Evolutionary conservation across 2,113 vertebrate species (phyloP).

Genomic region (Isichthys henryi): DNA sequence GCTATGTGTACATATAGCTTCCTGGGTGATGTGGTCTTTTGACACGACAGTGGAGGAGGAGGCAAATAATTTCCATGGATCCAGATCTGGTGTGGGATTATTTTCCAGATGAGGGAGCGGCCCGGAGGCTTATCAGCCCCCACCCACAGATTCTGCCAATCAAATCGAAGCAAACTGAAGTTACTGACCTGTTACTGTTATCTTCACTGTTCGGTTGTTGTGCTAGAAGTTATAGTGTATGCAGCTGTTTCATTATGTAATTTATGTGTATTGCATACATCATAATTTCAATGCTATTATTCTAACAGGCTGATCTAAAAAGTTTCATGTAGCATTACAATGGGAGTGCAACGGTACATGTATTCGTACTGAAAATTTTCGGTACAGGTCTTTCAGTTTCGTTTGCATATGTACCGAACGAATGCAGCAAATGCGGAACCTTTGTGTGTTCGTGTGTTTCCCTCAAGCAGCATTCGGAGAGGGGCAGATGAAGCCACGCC

Average conservation of each 20-base stretch:
- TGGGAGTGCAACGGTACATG: too few relatives aligned
- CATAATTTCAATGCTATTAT: not conserved
- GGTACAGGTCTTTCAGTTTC: too few relatives aligned
- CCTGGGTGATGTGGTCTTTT: not conserved
- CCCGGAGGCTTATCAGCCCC: too few relatives aligned
- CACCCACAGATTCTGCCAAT: not conserved
- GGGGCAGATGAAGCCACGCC: too few relatives aligned
- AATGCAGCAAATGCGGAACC: too few relatives aligned
- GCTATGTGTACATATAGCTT: not conserved
- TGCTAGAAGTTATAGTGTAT: not conserved
- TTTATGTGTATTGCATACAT: not conserved
- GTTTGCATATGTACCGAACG: too few relatives aligned
- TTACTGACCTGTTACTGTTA: not conserved
- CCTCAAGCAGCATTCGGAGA: too few relatives aligned
- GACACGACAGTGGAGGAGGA: not conserved
- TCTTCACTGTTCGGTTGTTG: not conserved
- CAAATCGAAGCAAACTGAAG: not conserved
- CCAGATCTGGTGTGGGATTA: not conserved
- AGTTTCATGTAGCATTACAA: not conserved
- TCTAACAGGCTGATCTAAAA: not conserved
- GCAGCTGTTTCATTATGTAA: not conserved
- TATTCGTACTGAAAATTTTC: too few relatives aligned
- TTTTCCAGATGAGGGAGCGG: not conserved
- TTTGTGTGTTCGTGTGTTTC: too few relatives aligned
- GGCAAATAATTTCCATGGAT: not conserved